Percentiles rank a stretch among this genome's conserved stretches.
Conservation (phyloP, 2,888 invertebrate species). For the Chaetoderma sp. region DNA sequence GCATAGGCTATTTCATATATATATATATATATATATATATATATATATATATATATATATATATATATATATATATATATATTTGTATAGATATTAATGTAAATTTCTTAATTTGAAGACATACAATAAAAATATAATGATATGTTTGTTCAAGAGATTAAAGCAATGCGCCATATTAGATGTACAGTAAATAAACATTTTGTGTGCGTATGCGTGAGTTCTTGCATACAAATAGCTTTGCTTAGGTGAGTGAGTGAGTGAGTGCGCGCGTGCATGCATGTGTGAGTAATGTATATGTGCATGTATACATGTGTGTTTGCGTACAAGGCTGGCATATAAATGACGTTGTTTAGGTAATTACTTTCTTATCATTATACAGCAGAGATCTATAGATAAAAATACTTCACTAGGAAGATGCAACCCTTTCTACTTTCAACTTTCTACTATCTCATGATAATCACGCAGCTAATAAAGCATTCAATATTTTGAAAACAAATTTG, state of each 20-base stretch:
- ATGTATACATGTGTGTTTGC: background rate
- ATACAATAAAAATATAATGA: background rate
- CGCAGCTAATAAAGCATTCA: too few relatives aligned
- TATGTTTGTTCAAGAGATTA: background rate
- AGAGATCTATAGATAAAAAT: too few relatives aligned
- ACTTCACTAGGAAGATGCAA: too few relatives aligned
- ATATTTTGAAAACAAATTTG: too few relatives aligned
- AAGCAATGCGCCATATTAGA: background rate
- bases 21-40: constrained; percentile 9
- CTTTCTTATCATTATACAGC: too few relatives aligned
- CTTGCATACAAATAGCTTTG: background rate
- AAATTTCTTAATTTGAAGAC: background rate
- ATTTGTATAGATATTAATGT: constrained; percentile 1
- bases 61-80: constrained; percentile 9
- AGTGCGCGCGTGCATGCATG: background rate
- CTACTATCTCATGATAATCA: too few relatives aligned
- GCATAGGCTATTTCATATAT: background rate
- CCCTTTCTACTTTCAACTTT: too few relatives aligned
- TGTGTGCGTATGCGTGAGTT: background rate
- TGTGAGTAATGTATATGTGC: background rate
- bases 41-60: constrained; percentile 9
- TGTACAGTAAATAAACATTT: background rate
- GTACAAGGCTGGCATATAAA: background rate
- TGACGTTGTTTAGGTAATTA: background rate
- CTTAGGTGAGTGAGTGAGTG: background rate